Base-by-base conservation (phyloP, 1,140 invertebrate genomes). In the Fopius arisanus region DNA sequence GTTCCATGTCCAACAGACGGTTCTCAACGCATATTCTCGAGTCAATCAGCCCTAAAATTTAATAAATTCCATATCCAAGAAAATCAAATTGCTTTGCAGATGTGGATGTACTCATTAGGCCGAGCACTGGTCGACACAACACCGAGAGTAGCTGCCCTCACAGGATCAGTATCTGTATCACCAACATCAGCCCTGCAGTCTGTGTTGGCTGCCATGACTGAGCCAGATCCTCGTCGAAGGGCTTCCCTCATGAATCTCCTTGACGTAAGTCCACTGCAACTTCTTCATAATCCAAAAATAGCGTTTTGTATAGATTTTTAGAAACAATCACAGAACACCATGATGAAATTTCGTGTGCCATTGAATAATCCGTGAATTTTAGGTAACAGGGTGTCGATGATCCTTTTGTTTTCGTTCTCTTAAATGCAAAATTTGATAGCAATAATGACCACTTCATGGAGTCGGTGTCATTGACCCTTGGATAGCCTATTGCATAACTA, bases 81-180 rank as follows among this genome's bases (percentile, higher is more conserved):
- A 4, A 37, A 37, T 37, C 33, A 37, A 37, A 6, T 48, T 48
- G n/a, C 16, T 73, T 89, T 88, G 29, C 83, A 91, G 90, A 91
- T 91, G 90, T 91, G 90, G 90, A 90, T 91, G 80, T 91, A 88
- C 77, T 90, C 89, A 62, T 80, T 91, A 63, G 90, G 90, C 26
- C 84, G 89, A 68, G 90, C 90, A 29, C 81, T 91, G 79, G 77
- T 88, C 75, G 84, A 86, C 73, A 86, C 86, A 59, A 88, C 87
- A 28, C 84, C 86, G 19, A 84, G 89, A 79, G 83, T 85, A 72
- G 89, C 89, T 6, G 88, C 89, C 1, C 78, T 90, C 66, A 89
- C 88, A 48, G 89, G 88, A 67, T 89, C 89, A 14, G 88, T 88
- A 65, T 89, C 88, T 29, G 85, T 90, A 77, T 90, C 86, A 71